Percentiles rank a stretch among this genome's conserved stretches.
These are phyloP conservation scores for Thymelicus lineola DNA, from an alignment of 2,888 invertebrate genomes.

Conservation along the genomic window DNA sequence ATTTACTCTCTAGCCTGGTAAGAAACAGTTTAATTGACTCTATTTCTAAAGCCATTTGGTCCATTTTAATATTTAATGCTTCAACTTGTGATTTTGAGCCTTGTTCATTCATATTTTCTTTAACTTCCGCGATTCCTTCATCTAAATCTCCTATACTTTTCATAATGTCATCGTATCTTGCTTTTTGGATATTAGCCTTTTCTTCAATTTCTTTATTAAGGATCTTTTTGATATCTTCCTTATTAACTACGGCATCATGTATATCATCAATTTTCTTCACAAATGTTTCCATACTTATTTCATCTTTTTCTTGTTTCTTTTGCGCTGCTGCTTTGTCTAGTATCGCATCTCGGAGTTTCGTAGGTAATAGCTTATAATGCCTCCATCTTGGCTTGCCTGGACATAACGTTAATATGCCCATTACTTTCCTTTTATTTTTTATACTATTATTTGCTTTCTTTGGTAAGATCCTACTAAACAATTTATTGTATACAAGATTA, in stretches of 20 bases:
- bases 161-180: conserved; percentile 61
- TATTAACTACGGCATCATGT: conserved; percentile 63
- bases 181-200: conserved; percentile 45
- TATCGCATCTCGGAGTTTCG: conserved; percentile 69
- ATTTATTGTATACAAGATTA: conserved; percentile 76
- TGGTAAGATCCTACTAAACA: conserved; percentile 69
- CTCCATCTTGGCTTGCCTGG: conserved; percentile 73
- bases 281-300: conserved; percentile 62
- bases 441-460: conserved; percentile 61
- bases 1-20: conserved; percentile 65
- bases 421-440: conserved; percentile 68
- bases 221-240: conserved; percentile 48
- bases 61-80: conserved; percentile 67
- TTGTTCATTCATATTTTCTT: conserved; percentile 58
- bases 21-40: conserved; percentile 66
- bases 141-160: conserved; percentile 65
- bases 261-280: conserved; percentile 67
- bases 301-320: conserved; percentile 68
- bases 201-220: conserved; percentile 41
- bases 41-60: conserved; percentile 70
- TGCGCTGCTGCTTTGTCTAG: conserved; percentile 72
- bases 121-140: conserved; percentile 60
- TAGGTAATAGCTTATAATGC: conserved; percentile 64
- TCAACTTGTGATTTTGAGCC: conserved; percentile 60
- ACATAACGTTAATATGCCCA: conserved; percentile 60